phyloP scores from a whole-genome alignment of 2,113 vertebrate species.

The Ictalurus furcatus region DNA sequence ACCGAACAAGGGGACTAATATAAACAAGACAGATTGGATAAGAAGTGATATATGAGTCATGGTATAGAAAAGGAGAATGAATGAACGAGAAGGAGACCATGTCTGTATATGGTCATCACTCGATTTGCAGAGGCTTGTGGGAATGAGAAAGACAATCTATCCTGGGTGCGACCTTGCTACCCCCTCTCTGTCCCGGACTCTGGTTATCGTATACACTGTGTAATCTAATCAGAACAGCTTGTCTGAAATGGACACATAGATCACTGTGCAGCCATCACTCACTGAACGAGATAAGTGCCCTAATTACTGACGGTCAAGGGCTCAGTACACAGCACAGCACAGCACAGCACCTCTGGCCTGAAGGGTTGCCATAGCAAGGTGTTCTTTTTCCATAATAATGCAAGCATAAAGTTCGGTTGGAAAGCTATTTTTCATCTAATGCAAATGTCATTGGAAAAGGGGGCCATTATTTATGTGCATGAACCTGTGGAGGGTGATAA shows the following conservation, averaged over 20 bases:
- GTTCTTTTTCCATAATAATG: not conserved
- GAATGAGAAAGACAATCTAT: not conserved
- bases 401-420: not conserved
- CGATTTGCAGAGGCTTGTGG: not conserved
- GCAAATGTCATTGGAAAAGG: not conserved
- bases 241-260: conserved; percentile 11
- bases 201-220: conserved; percentile 14
- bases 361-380: conserved; percentile 19
- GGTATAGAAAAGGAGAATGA: not conserved
- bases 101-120: not conserved
- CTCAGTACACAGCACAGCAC: not conserved
- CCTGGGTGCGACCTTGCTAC: not conserved
- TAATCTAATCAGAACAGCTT: conserved; percentile 39
- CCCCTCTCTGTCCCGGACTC: not conserved
- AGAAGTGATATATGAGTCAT: not conserved
- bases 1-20: no score
- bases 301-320: conserved; percentile 25
- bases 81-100: not conserved
- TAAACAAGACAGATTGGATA: not conserved
- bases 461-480: not conserved
- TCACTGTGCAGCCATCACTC: not conserved
- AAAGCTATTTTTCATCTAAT: not conserved
- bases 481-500: not conserved
- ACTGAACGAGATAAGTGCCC: conserved; percentile 15
- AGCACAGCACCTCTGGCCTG: not conserved